Base-by-base conservation (phyloP, 2,797 vertebrate genomes). In the Stomatorhinus walkeri region DNA sequence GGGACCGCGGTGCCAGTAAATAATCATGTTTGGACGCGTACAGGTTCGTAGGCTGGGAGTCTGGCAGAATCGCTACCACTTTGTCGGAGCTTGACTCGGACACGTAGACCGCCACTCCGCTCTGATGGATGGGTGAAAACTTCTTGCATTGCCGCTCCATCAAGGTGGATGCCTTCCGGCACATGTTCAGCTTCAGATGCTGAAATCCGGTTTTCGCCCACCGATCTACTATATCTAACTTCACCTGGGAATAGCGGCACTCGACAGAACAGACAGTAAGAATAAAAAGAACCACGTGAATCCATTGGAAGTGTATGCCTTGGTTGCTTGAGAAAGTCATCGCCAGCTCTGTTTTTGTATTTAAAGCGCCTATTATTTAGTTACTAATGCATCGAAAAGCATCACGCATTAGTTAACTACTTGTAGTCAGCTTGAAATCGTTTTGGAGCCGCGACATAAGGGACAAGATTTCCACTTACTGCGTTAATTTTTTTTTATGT, bases 151-250 rank as follows among this genome's bases (percentile, higher is more conserved):
- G 95, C 0, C 92, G 92, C 89, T 95, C 95, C 1, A 95, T 93
- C 83, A 94, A 92, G 85, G 28, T 32, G 83, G 94, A 93, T 61
- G 92, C 91, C 91, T 93, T 94, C 79, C 93, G 94, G 89, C 96
- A 96, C 79, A 94, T 93, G 90, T 95, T 94, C 92, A 94, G 89
- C 92, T 96, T 95, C 91, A 96, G 91, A 1, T 95, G 94, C 92
- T 96, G 95, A 54, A 96, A 93, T 68, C 95, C 95, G 0, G 94
- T 93, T 56, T 92, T 94, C 28, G 95, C 95, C 96, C 95, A 96
- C 72, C 94, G 94, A 90, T 96, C 96, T 91, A 96, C 90, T 28
- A 93, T 93, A 46, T 91, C 91, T 1, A 90, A 90, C 3, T 90
- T 92, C 0, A 89, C 90, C 89, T 4, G 87, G 32, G 90, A 91